These are phyloP conservation scores for Perca flavescens DNA, from an alignment of 2,113 vertebrate genomes.

Conservation along the genomic window DNA sequence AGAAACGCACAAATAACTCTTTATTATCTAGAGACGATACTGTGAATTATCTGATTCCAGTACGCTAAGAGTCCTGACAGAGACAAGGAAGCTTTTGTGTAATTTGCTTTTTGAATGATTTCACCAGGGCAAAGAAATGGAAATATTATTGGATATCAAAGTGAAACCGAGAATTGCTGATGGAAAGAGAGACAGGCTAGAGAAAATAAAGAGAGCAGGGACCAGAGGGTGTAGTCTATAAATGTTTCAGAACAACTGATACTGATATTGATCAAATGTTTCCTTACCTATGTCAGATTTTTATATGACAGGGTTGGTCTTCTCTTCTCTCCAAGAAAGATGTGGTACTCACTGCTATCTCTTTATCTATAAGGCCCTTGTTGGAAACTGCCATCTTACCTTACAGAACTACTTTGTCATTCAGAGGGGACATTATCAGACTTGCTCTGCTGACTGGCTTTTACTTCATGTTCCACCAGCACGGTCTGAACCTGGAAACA, in stretches of 20 bases:
- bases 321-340: too few relatives aligned
- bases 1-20: conserved; percentile 55
- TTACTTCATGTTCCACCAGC: too few relatives aligned
- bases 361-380: too few relatives aligned
- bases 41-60: conserved; percentile 43
- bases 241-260: conserved; percentile 46
- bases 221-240: conserved; percentile 7
- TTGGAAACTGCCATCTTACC: too few relatives aligned
- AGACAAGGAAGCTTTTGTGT: conserved; percentile 5
- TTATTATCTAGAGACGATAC: conserved; percentile 59
- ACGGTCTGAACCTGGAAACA: too few relatives aligned
- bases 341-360: too few relatives aligned
- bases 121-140: conserved; percentile 7
- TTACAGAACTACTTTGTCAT: too few relatives aligned
- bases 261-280: conserved; percentile 54
- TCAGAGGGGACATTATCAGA: too few relatives aligned
- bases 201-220: not conserved
- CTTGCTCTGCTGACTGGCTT: too few relatives aligned
- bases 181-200: not conserved
- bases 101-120: conserved; percentile 31
- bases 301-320: too few relatives aligned
- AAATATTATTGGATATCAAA: conserved; percentile 9
- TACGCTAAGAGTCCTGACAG: conserved; percentile 32
- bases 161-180: conserved; percentile 1
- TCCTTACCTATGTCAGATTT: conserved; percentile 2